phyloP scores from a whole-genome alignment of 2,888 invertebrate genomes.

The Stenurella melanura region DNA sequence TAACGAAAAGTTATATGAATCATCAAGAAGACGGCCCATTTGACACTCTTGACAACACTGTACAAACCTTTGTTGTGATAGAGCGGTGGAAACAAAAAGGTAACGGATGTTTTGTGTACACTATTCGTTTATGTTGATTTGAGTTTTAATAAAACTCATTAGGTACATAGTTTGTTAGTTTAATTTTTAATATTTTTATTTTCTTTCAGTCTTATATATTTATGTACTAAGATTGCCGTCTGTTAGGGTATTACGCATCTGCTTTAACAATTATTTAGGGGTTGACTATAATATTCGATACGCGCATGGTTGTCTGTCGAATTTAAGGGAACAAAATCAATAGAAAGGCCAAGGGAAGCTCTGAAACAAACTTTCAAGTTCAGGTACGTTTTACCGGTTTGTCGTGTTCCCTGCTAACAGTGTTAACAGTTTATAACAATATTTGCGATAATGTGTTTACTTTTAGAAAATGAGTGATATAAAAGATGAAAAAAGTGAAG shows the following conservation, averaged over 20 bases:
- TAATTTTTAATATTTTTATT: background rate
- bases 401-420: background rate
- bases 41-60: conserved; percentile 1
- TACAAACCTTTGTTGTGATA: conserved; percentile 30
- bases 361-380: conserved; percentile 25
- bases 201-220: background rate
- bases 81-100: background rate
- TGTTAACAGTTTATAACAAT: background rate
- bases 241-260: background rate
- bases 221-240: background rate
- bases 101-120: conserved; percentile 14
- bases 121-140: background rate
- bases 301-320: conserved; percentile 31
- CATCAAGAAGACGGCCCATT: background rate
- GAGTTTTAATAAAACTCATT: conserved; percentile 1
- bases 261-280: background rate
- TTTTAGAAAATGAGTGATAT: conserved; percentile 54
- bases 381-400: conserved; percentile 22
- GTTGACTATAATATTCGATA: background rate
- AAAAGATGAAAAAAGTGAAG: conserved; percentile 74
- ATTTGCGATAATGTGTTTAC: conserved; percentile 1
- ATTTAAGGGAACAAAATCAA: conserved; percentile 29
- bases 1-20: too few relatives aligned
- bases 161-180: background rate
- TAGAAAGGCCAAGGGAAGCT: conserved; percentile 27